These are phyloP conservation scores for Leuciscus waleckii DNA, from an alignment of 2,797 vertebrate species.

Conservation along the genomic window DNA sequence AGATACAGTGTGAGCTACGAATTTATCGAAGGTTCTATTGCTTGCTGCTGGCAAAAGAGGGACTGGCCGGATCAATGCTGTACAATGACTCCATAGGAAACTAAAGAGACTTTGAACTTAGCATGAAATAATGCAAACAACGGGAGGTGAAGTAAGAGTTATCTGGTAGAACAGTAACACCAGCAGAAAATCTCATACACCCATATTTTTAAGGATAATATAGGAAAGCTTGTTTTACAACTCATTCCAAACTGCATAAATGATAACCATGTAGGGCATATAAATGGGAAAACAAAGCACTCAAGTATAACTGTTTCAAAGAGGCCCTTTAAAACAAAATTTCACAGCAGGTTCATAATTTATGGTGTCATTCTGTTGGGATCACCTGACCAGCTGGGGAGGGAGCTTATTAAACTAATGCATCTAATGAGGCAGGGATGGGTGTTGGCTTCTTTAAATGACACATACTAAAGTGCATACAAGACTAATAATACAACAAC, in stretches of 20 bases:
- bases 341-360: background rate
- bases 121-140: background rate
- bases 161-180: background rate
- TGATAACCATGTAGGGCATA: background rate
- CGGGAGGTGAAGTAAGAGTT: background rate
- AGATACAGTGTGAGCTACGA: background rate
- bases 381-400: constrained; percentile 18
- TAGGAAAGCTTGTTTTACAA: background rate
- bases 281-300: background rate
- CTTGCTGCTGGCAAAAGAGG: background rate
- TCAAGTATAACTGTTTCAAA: background rate
- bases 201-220: background rate
- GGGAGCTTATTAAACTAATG: constrained; percentile 16
- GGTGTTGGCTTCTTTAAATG: constrained; percentile 1
- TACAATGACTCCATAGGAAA: constrained; percentile 52
- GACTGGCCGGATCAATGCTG: constrained; percentile 54
- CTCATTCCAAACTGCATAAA: background rate
- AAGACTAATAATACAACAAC: background rate
- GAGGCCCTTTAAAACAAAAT: background rate
- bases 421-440: background rate
- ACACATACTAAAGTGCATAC: constrained; percentile 6
- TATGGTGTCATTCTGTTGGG: background rate
- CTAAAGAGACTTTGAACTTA: constrained; percentile 25
- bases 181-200: background rate
- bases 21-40: constrained; percentile 23